phyloP scores from a whole-genome alignment of 2,797 vertebrate species.

The Enteromius radiatus region DNA sequence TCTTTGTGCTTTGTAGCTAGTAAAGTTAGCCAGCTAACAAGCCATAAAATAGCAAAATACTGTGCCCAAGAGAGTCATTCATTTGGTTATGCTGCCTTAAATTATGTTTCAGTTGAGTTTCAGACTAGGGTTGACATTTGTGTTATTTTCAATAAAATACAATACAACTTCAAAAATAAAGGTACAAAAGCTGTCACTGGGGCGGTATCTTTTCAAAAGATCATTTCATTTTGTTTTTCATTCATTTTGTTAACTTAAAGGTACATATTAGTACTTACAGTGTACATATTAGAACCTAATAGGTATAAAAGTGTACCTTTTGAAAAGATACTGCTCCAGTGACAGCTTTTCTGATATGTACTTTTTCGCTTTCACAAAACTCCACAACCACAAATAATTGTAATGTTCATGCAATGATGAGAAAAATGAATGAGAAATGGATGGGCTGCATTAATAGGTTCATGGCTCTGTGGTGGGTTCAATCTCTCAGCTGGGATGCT shows the following conservation, averaged over 20 bases:
- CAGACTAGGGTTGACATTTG: not conserved
- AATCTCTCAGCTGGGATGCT: constrained; percentile 53
- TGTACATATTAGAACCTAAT: too few relatives aligned
- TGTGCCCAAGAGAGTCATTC: not conserved
- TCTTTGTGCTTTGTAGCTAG: not conserved
- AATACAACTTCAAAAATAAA: not conserved
- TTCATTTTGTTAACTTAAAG: too few relatives aligned
- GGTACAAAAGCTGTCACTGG: too few relatives aligned
- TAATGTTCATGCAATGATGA: not conserved
- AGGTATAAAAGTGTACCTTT: too few relatives aligned
- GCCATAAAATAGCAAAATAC: not conserved
- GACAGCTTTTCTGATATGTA: not conserved
- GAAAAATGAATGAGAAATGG: not conserved
- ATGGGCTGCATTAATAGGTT: constrained; percentile 30
- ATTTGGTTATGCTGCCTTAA: constrained; percentile 22
- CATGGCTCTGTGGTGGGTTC: constrained; percentile 59
- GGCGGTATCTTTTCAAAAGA: too few relatives aligned
- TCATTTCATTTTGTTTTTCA: too few relatives aligned
- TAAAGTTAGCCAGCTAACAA: not conserved
- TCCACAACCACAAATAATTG: not conserved
- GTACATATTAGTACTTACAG: too few relatives aligned
- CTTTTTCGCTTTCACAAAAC: not conserved
- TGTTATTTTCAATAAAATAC: not conserved
- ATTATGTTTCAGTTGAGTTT: not conserved
- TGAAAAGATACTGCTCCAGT: too few relatives aligned